phyloP scores from a whole-genome alignment of 2,888 invertebrate genomes.

The Falcaria lacertinaria region DNA sequence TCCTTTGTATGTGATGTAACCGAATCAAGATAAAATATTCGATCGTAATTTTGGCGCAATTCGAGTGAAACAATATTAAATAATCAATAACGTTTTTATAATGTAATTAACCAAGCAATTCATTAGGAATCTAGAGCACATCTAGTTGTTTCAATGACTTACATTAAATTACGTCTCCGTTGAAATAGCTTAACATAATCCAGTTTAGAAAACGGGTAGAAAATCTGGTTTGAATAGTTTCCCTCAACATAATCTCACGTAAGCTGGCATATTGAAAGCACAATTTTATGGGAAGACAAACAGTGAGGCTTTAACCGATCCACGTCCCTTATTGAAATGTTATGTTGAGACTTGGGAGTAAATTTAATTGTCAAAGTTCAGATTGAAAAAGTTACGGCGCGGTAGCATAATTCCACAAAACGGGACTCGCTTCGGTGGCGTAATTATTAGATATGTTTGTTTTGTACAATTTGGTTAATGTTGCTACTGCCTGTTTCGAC shows the following conservation, averaged over 20 bases:
- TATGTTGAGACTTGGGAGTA: slow-evolving; percentile 61
- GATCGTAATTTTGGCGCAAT: no score
- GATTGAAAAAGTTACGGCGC: slow-evolving; percentile 74
- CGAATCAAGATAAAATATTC: no score
- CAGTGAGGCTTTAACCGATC: slow-evolving; percentile 39
- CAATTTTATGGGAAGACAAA: slow-evolving; percentile 24
- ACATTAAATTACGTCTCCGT: no score
- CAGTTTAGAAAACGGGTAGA: no score
- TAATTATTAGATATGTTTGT: slow-evolving; percentile 73
- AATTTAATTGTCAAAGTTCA: slow-evolving; percentile 76
- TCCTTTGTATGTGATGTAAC: slow-evolving; percentile 23
- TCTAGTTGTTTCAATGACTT: no score
- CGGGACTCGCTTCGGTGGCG: slow-evolving; percentile 47
- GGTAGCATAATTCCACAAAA: slow-evolving; percentile 66
- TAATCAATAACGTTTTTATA: no score
- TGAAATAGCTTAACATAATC: no score
- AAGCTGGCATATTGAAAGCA: slow-evolving; percentile 1
- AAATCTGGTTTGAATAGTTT: slow-evolving; percentile 1
- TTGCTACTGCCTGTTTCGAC: slow-evolving; percentile 34
- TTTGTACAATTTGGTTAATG: slow-evolving; percentile 70
- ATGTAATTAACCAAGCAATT: no score
- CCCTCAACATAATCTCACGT: background rate
- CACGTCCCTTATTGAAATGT: slow-evolving; percentile 64
- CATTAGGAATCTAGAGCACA: no score
- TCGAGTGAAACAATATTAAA: no score